Base-by-base conservation (phyloP, 2,888 invertebrate species). In the Cephus nigrinus region DNA sequence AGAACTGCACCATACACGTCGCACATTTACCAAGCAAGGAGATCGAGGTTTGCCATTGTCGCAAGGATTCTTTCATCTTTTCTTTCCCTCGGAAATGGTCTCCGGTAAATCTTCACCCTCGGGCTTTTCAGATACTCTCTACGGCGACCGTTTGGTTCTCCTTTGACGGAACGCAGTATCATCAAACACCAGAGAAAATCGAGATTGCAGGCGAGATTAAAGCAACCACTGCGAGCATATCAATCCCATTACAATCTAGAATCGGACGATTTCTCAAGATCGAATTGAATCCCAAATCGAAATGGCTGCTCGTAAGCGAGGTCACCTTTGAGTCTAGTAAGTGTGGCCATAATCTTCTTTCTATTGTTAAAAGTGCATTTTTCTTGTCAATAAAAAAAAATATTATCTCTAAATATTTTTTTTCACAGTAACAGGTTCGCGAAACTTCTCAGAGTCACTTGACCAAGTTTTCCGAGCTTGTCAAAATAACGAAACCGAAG, bases 301-400 rank as follows among this genome's bases (percentile, higher is more conserved):
- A 95, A 89, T 98, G 98, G 98, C 95, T 98, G 81, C 93, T 98
- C 83, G 94, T 98, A 88, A 97, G 97, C 92, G 98, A 98, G 92
- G 93, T 98, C 84, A 94, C 95, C 69, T 98, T 98, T 89, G 95
- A 95, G 85, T 96, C 97, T 80, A 93, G 96, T 96, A 92, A 94
- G 94, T 55, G 92, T 75, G 69, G 76, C 75, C 31, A 23, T 32
- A 3, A 33, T 11, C 11, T 32, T 15, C 12, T 4, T 31, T 71
- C 11, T 3, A 3, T 71, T 9, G 5, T 4, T n/a, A 31, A 11
- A 2, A 71, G 32, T 71, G 32, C 33, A 31, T n/a, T 71, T 31
- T 12, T 71, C 31, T 23, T 23, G 9, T 55, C 23, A 55, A 9
- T 23, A 23, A 5, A 55, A 55, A 23, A 5, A 55, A 23, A 55